These are phyloP conservation scores for Ormyrus labotus DNA, from an alignment of 2,888 invertebrate genomes.

Conservation along the genomic window DNA sequence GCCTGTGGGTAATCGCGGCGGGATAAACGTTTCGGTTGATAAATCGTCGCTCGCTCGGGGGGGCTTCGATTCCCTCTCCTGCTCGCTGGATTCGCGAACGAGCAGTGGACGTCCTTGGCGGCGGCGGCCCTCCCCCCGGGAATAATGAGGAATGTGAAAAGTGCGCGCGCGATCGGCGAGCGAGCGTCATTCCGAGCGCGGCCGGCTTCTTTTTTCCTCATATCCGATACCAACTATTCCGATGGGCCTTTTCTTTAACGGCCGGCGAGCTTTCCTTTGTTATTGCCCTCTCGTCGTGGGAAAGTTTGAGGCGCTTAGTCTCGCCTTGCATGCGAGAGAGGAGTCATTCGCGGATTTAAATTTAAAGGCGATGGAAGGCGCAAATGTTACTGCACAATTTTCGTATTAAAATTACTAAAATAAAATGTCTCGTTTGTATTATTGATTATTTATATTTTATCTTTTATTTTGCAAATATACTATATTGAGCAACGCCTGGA, in stretches of 20 bases:
- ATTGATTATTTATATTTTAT: no score
- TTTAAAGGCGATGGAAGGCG: no score
- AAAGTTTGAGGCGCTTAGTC: no score
- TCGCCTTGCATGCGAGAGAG: no score
- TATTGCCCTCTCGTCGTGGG: no score
- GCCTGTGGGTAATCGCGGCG: conserved; percentile 40
- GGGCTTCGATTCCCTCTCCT: conserved; percentile 41
- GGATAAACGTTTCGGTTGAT: conserved; percentile 55
- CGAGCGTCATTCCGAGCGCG: conserved; percentile 45
- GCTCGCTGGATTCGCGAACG: conserved; percentile 23
- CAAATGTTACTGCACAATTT: no score
- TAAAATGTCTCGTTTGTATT: no score
- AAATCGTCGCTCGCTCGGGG: conserved; percentile 49
- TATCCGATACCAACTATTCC: background rate
- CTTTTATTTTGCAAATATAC: no score
- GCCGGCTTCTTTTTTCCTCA: conserved; percentile 15
- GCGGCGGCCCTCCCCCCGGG: conserved; percentile 24
- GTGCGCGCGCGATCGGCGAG: conserved; percentile 16
- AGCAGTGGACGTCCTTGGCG: conserved; percentile 60
- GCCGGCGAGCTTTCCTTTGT: background rate
- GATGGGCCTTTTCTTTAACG: no score
- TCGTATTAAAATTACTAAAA: no score
- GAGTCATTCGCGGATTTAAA: no score
- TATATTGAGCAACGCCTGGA: no score
- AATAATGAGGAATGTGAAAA: conserved; percentile 62